Conservation (phyloP, 2,888 invertebrate genomes). For the Selenia dentaria region DNA sequence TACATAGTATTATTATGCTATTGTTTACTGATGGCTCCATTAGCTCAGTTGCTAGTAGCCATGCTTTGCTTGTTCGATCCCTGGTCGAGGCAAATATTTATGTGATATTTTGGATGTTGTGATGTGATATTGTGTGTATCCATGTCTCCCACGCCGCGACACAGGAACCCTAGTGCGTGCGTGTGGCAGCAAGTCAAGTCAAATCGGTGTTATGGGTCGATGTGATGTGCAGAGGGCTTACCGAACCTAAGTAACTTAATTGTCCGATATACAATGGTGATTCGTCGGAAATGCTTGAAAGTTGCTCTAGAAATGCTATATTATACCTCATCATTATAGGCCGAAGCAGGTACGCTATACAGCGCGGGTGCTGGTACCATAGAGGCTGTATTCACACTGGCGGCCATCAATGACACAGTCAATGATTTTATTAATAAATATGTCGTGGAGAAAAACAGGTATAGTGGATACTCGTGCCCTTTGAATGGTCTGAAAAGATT, state of each 20-base stretch:
- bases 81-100: too few relatives aligned
- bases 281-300: neutral
- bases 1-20: too few relatives aligned
- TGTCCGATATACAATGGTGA: neutral
- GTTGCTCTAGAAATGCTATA: neutral
- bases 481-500: slow-evolving; percentile 14
- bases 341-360: slow-evolving; percentile 39
- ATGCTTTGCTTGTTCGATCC: too few relatives aligned
- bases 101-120: too few relatives aligned
- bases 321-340: slow-evolving; percentile 46
- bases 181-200: neutral
- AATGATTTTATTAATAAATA: slow-evolving; percentile 82
- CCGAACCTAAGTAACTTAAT: neutral
- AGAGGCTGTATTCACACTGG: slow-evolving; percentile 43
- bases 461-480: slow-evolving; percentile 49
- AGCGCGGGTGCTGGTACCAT: slow-evolving; percentile 41
- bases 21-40: too few relatives aligned
- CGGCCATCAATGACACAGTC: slow-evolving; percentile 64
- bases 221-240: too few relatives aligned
- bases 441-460: slow-evolving; percentile 84
- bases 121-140: too few relatives aligned
- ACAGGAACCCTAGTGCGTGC: neutral
- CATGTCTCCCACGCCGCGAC: too few relatives aligned
- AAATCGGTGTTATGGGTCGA: too few relatives aligned
- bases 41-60: too few relatives aligned